Conservation (phyloP, 2,113 vertebrate species). For the Litocranius walleri region DNA sequence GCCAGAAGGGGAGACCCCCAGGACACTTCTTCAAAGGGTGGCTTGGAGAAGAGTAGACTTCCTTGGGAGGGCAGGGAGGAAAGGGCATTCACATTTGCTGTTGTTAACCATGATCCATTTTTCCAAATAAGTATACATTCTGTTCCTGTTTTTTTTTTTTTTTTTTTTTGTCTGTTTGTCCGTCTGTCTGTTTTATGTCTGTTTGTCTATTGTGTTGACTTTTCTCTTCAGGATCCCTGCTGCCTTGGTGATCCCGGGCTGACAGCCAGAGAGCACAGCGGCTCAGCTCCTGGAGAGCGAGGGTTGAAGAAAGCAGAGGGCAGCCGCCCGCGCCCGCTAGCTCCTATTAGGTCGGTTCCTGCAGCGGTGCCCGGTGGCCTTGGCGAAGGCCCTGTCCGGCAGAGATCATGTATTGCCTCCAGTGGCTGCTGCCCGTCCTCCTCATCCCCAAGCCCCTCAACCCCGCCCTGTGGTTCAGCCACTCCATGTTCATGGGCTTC, state of each 20-base stretch:
- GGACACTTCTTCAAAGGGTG: not conserved
- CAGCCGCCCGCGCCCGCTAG: conserved; percentile 54
- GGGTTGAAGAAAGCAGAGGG: conserved; percentile 72
- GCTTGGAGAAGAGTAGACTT: conserved; percentile 11
- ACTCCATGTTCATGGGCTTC: conserved; percentile 99
- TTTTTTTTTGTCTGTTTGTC: conserved; percentile 8
- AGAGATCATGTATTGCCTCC: conserved; percentile 96
- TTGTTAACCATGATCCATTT: conserved; percentile 73
- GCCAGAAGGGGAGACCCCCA: not conserved
- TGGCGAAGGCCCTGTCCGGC: conserved; percentile 68
- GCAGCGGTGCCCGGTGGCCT: conserved; percentile 69
- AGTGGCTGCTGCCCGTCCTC: conserved; percentile 98
- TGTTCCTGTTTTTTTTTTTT: conserved; percentile 72
- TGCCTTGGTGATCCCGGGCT: conserved; percentile 74
- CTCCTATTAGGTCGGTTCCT: conserved; percentile 69
- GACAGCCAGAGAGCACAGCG: conserved; percentile 75
- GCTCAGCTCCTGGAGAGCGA: conserved; percentile 74
- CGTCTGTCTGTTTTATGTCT: conserved; percentile 62
- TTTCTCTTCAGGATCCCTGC: conserved; percentile 76
- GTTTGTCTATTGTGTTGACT: conserved; percentile 74
- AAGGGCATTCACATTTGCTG: conserved; percentile 68
- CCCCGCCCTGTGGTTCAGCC: conserved; percentile 98
- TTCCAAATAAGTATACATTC: conserved; percentile 77
- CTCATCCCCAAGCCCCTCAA: conserved; percentile 99
- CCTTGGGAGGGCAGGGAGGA: conserved; percentile 63